These are phyloP conservation scores for Macaria notata DNA, from an alignment of 2,888 invertebrate species.

Conservation along the genomic window DNA sequence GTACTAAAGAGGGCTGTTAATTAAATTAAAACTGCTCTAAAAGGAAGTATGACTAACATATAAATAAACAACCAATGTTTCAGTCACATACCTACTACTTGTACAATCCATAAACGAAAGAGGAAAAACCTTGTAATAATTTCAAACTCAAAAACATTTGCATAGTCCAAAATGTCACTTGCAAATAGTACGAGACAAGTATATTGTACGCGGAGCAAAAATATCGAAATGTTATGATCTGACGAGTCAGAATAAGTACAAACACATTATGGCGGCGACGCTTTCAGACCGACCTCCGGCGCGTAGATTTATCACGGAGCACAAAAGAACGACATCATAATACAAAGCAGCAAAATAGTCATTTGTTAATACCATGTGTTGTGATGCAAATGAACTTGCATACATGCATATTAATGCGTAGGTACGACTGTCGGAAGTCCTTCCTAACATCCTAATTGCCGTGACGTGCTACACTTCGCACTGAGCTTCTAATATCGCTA, in stretches of 20 bases:
- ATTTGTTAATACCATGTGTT: slow-evolving; percentile 25
- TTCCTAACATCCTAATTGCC: slow-evolving; percentile 53
- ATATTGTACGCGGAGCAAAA: too few relatives aligned
- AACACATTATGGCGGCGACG: slow-evolving; percentile 19
- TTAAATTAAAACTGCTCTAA: slow-evolving; percentile 1
- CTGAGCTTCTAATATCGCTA: slow-evolving; percentile 32
- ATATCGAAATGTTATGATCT: slow-evolving; percentile 12
- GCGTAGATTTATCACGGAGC: slow-evolving; percentile 29
- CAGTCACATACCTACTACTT: background rate
- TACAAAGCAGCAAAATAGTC: slow-evolving; percentile 26
- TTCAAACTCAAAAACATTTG: slow-evolving; percentile 1
- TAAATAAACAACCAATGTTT: background rate
- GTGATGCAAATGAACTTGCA: slow-evolving; percentile 32
- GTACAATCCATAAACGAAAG: background rate
- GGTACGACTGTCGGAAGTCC: slow-evolving; percentile 49
- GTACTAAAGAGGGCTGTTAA: slow-evolving; percentile 7
- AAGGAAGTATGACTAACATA: background rate
- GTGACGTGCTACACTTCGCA: slow-evolving; percentile 40
- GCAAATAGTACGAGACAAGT: background rate
- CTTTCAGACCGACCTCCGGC: slow-evolving; percentile 27
- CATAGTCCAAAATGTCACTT: slow-evolving; percentile 2
- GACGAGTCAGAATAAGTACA: slow-evolving; percentile 5
- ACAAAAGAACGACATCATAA: slow-evolving; percentile 27
- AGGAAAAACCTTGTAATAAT: slow-evolving; percentile 12
- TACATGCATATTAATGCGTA: slow-evolving; percentile 37